phyloP scores from a whole-genome alignment of 2,888 invertebrate genomes.

The Spisula solida region DNA sequence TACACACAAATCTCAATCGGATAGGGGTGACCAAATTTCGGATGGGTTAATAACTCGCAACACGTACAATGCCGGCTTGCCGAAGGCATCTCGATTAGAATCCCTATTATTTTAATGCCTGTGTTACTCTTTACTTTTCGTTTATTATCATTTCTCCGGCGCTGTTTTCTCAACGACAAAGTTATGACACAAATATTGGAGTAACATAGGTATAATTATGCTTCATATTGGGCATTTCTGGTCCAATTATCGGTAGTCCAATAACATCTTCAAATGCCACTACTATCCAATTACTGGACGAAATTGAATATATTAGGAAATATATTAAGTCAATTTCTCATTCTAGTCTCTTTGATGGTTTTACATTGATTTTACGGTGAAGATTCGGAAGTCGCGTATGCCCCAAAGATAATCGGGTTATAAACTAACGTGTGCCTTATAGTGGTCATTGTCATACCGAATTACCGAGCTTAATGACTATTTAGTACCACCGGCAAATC shows the following conservation, averaged over 20 bases:
- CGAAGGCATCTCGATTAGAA: no score
- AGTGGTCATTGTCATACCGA: neutral
- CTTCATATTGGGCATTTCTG: neutral
- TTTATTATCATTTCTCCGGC: neutral
- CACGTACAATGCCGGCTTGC: no score
- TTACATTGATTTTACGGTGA: slow-evolving; percentile 10
- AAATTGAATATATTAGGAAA: slow-evolving; percentile 34
- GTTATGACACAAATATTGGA: neutral
- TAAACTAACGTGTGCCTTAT: neutral
- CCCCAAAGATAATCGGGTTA: neutral
- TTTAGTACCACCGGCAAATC: neutral
- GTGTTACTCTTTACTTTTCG: no score
- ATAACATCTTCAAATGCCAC: slow-evolving; percentile 9
- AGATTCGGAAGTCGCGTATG: neutral
- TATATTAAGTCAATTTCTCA: no score
- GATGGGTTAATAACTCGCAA: no score
- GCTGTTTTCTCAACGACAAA: neutral
- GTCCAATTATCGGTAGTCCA: neutral
- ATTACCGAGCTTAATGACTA: neutral
- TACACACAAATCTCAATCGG: no score
- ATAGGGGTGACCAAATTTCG: no score
- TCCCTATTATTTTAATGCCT: neutral
- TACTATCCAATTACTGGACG: slow-evolving; percentile 24
- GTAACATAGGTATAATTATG: neutral
- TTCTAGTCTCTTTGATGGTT: slow-evolving; percentile 15